These are phyloP conservation scores for Acropora yongei DNA, from an alignment of 64 coral and sea anemone species.

Conservation along the genomic window DNA sequence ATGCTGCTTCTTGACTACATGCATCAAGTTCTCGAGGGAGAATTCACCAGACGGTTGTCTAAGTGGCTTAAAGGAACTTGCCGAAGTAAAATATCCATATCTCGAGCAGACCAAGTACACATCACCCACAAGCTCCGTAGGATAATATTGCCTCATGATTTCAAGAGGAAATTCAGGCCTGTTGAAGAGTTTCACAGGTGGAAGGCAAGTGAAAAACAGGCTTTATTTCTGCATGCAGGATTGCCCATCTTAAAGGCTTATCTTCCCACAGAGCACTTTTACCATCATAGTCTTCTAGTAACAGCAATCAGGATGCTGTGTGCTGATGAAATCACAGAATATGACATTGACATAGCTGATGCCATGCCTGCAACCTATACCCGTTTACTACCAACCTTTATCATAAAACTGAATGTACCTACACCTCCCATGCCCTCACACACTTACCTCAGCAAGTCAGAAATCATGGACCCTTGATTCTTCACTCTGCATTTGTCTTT, in stretches of 20 bases:
- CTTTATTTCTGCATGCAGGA: constrained; percentile 71
- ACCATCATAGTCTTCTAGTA: too few relatives aligned
- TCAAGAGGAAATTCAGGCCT: constrained; percentile 62
- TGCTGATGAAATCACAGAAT: constrained; percentile 62
- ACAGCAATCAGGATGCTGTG: too few relatives aligned
- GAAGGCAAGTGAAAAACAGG: constrained; percentile 83
- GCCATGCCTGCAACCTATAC: constrained; percentile 70
- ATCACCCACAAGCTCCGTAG: constrained; percentile 11
- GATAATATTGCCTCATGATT: constrained; percentile 71
- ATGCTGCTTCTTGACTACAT: constrained; percentile 80
- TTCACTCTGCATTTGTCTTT: too few relatives aligned
- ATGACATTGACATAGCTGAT: too few relatives aligned
- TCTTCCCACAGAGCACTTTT: too few relatives aligned
- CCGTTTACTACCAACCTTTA: constrained; percentile 59
- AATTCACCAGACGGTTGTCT: constrained; percentile 70
- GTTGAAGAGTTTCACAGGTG: constrained; percentile 72
- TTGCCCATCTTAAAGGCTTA: too few relatives aligned
- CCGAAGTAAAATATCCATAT: background rate
- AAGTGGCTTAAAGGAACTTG: constrained; percentile 49
- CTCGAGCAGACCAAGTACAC: constrained; percentile 23
- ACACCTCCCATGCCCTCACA: too few relatives aligned
- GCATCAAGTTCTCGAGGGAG: constrained; percentile 80
- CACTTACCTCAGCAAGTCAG: too few relatives aligned
- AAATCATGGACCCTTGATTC: too few relatives aligned
- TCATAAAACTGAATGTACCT: constrained; percentile 44